A percentile compares a stretch with the other conserved stretches of the same genome.
Evolutionary conservation across 1,140 invertebrate species (phyloP).

Genomic region (Panagrolaimus sp.): DNA sequence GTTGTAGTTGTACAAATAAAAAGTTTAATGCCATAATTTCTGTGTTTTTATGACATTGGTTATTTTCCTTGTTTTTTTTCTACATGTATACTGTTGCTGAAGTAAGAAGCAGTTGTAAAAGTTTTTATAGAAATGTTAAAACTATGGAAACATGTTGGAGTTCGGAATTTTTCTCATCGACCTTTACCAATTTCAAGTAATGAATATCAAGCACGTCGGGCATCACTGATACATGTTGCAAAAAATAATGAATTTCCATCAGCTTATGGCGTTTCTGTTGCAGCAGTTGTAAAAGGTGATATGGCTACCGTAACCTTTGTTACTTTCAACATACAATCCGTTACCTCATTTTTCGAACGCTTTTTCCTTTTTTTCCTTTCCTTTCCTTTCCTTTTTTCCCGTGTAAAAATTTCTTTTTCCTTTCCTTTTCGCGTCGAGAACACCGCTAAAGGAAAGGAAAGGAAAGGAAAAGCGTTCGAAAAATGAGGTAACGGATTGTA

Average conservation of each 20-base stretch:
- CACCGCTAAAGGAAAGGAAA: too few relatives aligned
- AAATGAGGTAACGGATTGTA: too few relatives aligned
- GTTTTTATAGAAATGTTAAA: too few relatives aligned
- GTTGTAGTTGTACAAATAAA: conserved; percentile 12
- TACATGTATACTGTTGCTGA: neutral
- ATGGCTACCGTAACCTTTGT: neutral
- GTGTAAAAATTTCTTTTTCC: too few relatives aligned
- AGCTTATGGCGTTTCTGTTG: neutral
- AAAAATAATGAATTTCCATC: neutral
- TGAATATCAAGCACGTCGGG: conserved; percentile 24
- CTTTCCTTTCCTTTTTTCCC: too few relatives aligned
- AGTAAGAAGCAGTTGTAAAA: neutral
- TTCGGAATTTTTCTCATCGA: neutral
- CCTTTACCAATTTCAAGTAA: conserved; percentile 17
- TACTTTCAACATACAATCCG: too few relatives aligned
- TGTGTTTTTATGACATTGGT: neutral
- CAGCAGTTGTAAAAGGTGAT: neutral
- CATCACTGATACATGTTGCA: neutral
- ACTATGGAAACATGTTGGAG: too few relatives aligned
- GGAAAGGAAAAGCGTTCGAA: too few relatives aligned
- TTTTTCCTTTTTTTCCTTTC: too few relatives aligned
- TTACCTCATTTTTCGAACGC: too few relatives aligned
- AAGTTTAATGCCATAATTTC: neutral
- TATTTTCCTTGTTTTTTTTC: neutral
- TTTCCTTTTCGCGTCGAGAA: too few relatives aligned